Conservation (phyloP, 2,113 vertebrate genomes). For the Ailuropoda melanoleuca region DNA sequence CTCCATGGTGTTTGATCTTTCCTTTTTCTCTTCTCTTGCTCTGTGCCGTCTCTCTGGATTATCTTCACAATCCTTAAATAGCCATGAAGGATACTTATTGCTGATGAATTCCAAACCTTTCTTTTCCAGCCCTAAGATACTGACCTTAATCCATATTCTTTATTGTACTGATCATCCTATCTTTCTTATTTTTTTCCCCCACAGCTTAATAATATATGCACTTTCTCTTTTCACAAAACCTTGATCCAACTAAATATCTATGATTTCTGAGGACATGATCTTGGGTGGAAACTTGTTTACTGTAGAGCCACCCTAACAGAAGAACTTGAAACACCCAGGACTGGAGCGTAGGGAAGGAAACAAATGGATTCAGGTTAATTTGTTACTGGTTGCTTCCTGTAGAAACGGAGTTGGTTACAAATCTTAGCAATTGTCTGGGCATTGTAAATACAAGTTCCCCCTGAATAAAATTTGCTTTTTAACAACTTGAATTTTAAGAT, state of each 20-base stretch:
- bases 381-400: background rate
- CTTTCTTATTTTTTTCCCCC: background rate
- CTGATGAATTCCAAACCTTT: background rate
- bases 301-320: background rate
- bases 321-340: background rate
- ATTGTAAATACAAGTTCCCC: background rate
- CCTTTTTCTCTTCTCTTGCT: background rate
- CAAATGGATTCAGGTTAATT: background rate
- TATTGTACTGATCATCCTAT: background rate
- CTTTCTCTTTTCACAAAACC: background rate
- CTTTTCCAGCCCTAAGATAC: background rate
- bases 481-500: background rate
- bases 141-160: background rate
- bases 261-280: background rate
- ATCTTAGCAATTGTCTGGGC: background rate
- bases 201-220: background rate
- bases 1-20: background rate
- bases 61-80: background rate
- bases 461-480: background rate
- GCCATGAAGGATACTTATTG: background rate
- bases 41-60: background rate
- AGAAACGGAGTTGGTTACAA: background rate
- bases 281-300: background rate
- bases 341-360: background rate
- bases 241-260: background rate